Evolutionary conservation across 2,797 vertebrate species (phyloP).

Genomic region (Pampus argenteus): DNA sequence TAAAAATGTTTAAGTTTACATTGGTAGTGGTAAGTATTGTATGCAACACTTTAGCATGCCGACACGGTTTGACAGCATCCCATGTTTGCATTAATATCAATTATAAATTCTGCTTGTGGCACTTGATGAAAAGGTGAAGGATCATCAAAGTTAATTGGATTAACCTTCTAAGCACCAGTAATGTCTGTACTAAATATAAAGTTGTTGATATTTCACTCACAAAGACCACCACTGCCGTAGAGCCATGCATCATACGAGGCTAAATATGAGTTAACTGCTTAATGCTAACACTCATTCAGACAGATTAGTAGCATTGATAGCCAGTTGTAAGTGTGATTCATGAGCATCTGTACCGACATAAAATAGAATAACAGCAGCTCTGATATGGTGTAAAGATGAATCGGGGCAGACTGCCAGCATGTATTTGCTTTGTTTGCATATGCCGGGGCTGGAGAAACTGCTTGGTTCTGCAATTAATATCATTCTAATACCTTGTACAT

Average conservation of each 20-base stretch:
- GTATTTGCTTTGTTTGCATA: conserved; percentile 51
- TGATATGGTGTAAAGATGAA: conserved; percentile 26
- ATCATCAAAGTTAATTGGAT: not conserved
- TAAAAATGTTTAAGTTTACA: too few relatives aligned
- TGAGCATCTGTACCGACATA: conserved; percentile 31
- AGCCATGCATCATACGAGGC: not conserved
- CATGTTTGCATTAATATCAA: not conserved
- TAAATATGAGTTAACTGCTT: not conserved
- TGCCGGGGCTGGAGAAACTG: conserved; percentile 36
- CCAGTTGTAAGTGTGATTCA: not conserved
- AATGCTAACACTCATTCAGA: not conserved
- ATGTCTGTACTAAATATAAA: not conserved
- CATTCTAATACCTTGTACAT: conserved; percentile 34
- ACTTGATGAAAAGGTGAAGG: too few relatives aligned
- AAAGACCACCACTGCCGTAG: not conserved
- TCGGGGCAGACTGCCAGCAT: conserved; percentile 40
- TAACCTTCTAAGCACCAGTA: not conserved
- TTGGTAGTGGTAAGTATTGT: too few relatives aligned
- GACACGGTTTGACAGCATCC: not conserved
- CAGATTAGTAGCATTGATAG: not conserved
- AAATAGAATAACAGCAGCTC: conserved; percentile 22
- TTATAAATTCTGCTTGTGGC: too few relatives aligned
- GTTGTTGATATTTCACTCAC: not conserved
- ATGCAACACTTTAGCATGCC: not conserved
- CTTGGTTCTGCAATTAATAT: conserved; percentile 50